Evolutionary conservation across 2,797 vertebrate species (phyloP), one percentile per base, ranked within the genome.

Genomic region (Acrocephalus scirpaceus): DNA sequence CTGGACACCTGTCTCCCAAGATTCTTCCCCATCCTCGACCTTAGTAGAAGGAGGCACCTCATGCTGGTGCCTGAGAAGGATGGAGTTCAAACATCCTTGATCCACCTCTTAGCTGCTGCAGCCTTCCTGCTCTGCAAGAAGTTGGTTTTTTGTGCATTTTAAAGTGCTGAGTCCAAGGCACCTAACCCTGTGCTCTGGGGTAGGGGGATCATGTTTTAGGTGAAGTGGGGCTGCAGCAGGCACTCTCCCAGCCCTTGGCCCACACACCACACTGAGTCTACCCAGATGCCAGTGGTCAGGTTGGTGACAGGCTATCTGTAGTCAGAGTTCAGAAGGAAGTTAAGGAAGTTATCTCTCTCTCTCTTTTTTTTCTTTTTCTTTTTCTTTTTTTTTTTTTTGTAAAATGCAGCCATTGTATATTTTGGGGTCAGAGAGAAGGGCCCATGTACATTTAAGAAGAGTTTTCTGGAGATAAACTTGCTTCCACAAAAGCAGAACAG

Each of bases 401-500:
- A 73, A 93, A 96, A 76, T 74, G 50, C 38, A 92, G 29, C 54
- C 45, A 95, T 87, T 95, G 77, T 95, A 62, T 20, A 40, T 69
- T 85, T 62, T 10, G 5, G 21, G 38, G 29, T 62, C 71, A 80
- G 56, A 60, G 32, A 87, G 45, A 79, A 85, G 15, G 42, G 22
- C 10, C 26, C 25, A 42, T 6, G 82, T 44, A 87, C 74, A 96
- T 82, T 88, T 86, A 92, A 90, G 90, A 93, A 80, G 77, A 74
- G 67, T 57, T 69, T 94, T 72, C 65, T 69, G n/a, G 69, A 89
- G 86, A 91, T 90, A 94, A 80, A 51, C 50, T 77, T 71, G 25
- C 38, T 93, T 77, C 72, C 50, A 94, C 81, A 78, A 81, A 75
- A 90, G 42, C 62, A 86, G 70, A 96, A 95, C 74, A 92, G 85